Conservation (phyloP, 2,797 vertebrate genomes). For the Psittacula derbiana region DNA sequence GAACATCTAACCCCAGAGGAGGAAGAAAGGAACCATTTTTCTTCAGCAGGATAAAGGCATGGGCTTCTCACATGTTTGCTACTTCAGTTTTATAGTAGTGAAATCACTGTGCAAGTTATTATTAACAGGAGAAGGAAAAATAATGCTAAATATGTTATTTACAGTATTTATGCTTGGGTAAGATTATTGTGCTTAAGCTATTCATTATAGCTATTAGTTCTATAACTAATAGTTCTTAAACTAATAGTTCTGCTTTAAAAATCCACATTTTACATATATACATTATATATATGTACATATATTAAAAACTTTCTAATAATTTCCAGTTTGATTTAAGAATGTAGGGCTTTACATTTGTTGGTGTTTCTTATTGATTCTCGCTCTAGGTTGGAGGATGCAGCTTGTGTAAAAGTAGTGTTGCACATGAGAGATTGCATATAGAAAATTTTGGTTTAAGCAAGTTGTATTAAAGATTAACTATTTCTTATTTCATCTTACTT, state of each 20-base stretch:
- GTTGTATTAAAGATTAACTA: background rate
- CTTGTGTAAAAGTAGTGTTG: background rate
- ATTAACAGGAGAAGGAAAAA: background rate
- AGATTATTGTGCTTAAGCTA: background rate
- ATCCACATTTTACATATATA: background rate
- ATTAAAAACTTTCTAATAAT: background rate
- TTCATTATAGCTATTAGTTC: background rate
- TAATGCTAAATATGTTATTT: background rate
- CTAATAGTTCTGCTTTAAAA: slow-evolving; percentile 12
- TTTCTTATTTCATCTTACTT: background rate
- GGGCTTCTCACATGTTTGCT: background rate
- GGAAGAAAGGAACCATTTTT: background rate
- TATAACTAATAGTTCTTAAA: background rate
- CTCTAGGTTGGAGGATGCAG: background rate
- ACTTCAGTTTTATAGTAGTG: background rate
- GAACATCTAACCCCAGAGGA: background rate
- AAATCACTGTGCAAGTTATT: background rate
- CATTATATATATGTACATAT: background rate
- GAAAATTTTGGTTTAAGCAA: background rate
- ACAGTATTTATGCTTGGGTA: background rate
- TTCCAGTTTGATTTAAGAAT: slow-evolving; percentile 34
- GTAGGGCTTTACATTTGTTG: slow-evolving; percentile 16
- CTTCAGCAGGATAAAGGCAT: background rate
- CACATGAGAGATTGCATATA: background rate
- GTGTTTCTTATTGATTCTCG: background rate